phyloP scores from a whole-genome alignment of 2,797 vertebrate species.

The Clarias platycephalus region DNA sequence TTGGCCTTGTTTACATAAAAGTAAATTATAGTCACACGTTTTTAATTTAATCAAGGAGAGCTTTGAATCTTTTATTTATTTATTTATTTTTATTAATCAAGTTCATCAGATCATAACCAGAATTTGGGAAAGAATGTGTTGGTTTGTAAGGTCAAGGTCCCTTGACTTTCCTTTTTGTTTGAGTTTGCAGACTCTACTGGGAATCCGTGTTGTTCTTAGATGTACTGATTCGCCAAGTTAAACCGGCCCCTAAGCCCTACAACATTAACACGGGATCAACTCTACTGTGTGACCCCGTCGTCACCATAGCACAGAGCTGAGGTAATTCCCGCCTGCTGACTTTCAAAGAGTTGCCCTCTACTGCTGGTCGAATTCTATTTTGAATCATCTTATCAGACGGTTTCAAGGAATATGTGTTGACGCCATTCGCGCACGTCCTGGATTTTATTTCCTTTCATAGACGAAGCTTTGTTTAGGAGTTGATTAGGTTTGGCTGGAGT shows the following conservation, averaged over 20 bases:
- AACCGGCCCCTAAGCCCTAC: slow-evolving; percentile 47
- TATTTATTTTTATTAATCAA: background rate
- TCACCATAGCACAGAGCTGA: slow-evolving; percentile 39
- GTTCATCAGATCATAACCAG: slow-evolving; percentile 4
- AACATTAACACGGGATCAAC: slow-evolving; percentile 38
- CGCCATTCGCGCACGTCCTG: background rate
- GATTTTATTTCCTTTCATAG: background rate
- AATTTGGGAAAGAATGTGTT: slow-evolving; percentile 16
- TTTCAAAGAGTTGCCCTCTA: slow-evolving; percentile 21
- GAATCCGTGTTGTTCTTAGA: slow-evolving; percentile 55
- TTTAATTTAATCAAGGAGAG: background rate
- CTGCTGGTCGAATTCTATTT: slow-evolving; percentile 15
- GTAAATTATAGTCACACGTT: background rate
- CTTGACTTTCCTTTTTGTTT: slow-evolving; percentile 41
- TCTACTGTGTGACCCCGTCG: slow-evolving; percentile 39
- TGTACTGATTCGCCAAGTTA: slow-evolving; percentile 52
- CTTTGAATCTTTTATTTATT: background rate
- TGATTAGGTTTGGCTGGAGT: background rate
- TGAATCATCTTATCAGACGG: background rate
- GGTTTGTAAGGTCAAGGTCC: slow-evolving; percentile 41
- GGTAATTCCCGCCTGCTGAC: slow-evolving; percentile 24
- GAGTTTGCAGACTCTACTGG: slow-evolving; percentile 37
- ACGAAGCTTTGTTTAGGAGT: background rate
- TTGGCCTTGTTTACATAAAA: background rate
- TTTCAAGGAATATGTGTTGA: too few relatives aligned